Conservation (phyloP, 2,113 vertebrate species). For the Xenopus laevis region DNA sequence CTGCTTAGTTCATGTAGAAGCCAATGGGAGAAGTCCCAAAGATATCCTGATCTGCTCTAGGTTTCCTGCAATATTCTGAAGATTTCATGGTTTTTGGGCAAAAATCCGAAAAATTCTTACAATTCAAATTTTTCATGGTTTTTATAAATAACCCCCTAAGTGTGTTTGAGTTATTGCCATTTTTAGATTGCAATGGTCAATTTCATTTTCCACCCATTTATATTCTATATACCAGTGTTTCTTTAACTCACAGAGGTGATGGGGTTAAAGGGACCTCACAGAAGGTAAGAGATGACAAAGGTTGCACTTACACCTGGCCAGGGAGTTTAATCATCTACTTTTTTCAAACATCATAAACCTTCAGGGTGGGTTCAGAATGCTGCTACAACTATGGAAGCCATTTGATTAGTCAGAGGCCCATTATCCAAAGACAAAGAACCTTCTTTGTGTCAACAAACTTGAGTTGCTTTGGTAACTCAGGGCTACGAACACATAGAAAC, state of each 20-base stretch:
- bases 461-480: slow-evolving; percentile 26
- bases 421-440: slow-evolving; percentile 40
- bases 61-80: too few species aligned
- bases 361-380: slow-evolving; percentile 38
- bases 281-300: slow-evolving; percentile 82
- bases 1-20: too few species aligned
- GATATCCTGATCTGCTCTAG: too few species aligned
- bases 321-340: slow-evolving; percentile 98
- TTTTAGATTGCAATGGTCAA: too few species aligned
- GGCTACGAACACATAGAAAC: neutral
- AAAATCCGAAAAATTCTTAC: too few species aligned
- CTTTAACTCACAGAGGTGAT: slow-evolving; percentile 32
- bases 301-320: slow-evolving; percentile 96
- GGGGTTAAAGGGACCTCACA: slow-evolving; percentile 44
- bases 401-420: slow-evolving; percentile 23
- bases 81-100: too few species aligned
- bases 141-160: too few species aligned
- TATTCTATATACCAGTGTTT: neutral
- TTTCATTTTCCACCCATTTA: too few species aligned
- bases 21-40: too few species aligned
- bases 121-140: too few species aligned
- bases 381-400: slow-evolving; percentile 24
- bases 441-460: slow-evolving; percentile 29
- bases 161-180: too few species aligned
- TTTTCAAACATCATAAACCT: slow-evolving; percentile 80